Base-by-base conservation (phyloP, 2,888 invertebrate genomes). In the Phengaris alcon region DNA sequence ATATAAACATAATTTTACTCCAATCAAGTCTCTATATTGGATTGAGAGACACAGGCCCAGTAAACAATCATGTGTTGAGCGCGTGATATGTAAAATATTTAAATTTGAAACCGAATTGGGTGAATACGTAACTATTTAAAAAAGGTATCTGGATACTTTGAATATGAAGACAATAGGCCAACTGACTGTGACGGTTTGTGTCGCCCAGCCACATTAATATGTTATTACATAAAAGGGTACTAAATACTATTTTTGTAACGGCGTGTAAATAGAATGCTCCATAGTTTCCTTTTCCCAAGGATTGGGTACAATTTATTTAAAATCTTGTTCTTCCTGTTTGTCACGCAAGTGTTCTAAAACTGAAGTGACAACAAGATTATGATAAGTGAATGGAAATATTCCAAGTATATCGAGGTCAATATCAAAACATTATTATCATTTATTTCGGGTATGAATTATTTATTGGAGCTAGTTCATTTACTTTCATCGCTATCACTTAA, bases 401-500 rank as follows among this genome's bases (percentile, higher is more conserved):
- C n/a, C 48, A 51, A 22, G 10, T 15, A 48, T 84, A 88, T 86
- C 85, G 83, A 83, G 90, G 90, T 90, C 89, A 90, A 87, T 89
- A 89, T 86, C 87, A 88, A 86, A 90, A 88, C 87, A 90, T 87
- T 84, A 85, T 87, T 84, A 84, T 81, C 85, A 83, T 88, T 86
- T 87, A 85, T 89, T 87, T 85, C 81, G 85, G 84, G 80, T 80
- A 87, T 89, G 85, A 87, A 88, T 90, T 86, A 91, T 90, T 88
- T 86, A 89, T 90, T 86, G 83, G 81, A 80, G 85, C 80, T 82
- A 82, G 81, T 78, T 81, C 87, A 86, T 93, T 91, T 90, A 89
- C 89, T 91, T 91, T 91, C 90, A 85, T 87, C 82, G 85, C 87
- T 91, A 92, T 89, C 90, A 78, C 78, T 80, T 86, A 89, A 89